Base-by-base conservation (phyloP, 2,113 vertebrate species). In the Pyrgilauda ruficollis region DNA sequence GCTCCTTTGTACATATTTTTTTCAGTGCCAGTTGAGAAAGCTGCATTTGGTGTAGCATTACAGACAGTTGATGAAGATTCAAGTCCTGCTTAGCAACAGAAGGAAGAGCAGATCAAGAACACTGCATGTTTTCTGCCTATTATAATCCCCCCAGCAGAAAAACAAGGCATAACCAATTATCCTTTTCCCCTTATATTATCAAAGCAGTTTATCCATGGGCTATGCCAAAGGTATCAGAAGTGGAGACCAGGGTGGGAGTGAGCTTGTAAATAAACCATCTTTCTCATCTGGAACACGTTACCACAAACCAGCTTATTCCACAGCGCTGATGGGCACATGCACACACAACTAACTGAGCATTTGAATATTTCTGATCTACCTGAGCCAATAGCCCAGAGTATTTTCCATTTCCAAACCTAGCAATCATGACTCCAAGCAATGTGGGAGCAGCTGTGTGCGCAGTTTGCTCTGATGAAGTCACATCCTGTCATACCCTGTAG, bases 401-500 rank as follows among this genome's bases (percentile, higher is more conserved):
- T 75, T 30, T 80, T 53, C 41, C 49, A 43, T 33, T 78, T 84
- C 59, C 73, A 77, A 83, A 89, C 50, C 72, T 3, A 59, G 72
- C 2, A 6, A 56, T 77, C 21, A 2, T 13, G 26, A 66, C 83
- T 84, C 61, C 52, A 26, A 70, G 52, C 43, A 64, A 78, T n/a
- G 55, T 15, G 72, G 79, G 31, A 93, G 85, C 75, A 92, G 90
- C 61, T 94, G 93, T 1, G 0, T 8, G 21, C 2, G 18, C 41
- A 62, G 79, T 86, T 90, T 77, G 33, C 90, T 93, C 27, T 73
- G 83, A 83, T 82, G 90, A 96, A 86, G 79, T 90, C 88, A 90
- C 35, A 84, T 84, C 88, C 80, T 90, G 88, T 77, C 72, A 64
- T 44, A 77, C 3, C 66, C 44, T 2, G 0, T 1, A 39, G 84